These are phyloP conservation scores for Oreamnos americanus DNA, from an alignment of 2,113 vertebrate genomes.

Conservation along the genomic window DNA sequence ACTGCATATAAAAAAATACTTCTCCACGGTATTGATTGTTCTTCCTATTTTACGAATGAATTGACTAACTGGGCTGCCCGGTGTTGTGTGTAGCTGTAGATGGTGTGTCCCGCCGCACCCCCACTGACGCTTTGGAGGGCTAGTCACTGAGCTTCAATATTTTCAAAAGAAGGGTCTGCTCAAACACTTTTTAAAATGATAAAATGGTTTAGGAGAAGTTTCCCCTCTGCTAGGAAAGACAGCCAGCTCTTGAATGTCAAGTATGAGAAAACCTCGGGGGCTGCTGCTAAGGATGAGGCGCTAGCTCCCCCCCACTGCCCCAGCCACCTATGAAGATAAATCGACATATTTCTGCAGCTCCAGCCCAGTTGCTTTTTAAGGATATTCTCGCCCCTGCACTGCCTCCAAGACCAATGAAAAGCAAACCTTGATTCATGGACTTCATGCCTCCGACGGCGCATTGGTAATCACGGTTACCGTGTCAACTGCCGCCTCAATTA, in stretches of 20 bases:
- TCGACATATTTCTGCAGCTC: constrained; percentile 81
- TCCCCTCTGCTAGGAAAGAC: neutral
- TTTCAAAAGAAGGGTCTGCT: constrained; percentile 30
- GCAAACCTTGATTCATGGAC: constrained; percentile 85
- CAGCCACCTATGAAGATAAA: constrained; percentile 83
- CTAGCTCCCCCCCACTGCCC: neutral
- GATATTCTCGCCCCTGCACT: constrained; percentile 73
- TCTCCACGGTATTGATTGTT: constrained; percentile 91
- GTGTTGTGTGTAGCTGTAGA: constrained; percentile 32
- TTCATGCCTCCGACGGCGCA: constrained; percentile 76
- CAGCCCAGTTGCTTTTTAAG: constrained; percentile 80
- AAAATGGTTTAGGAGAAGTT: constrained; percentile 55
- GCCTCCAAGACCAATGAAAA: constrained; percentile 81
- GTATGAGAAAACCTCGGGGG: constrained; percentile 61
- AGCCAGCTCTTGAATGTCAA: constrained; percentile 59
- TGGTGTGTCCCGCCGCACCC: constrained; percentile 53
- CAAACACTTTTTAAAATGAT: neutral
- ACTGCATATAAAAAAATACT: constrained; percentile 96
- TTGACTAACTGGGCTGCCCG: constrained; percentile 78
- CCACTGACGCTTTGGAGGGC: constrained; percentile 67
- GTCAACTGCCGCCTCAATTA: constrained; percentile 89
- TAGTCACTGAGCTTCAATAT: constrained; percentile 64
- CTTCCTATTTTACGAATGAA: constrained; percentile 85
- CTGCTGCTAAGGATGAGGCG: constrained; percentile 61
- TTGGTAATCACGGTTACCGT: constrained; percentile 85